Evolutionary conservation across 2,888 invertebrate genomes (phyloP).

Genomic region (Callosobruchus maculatus): DNA sequence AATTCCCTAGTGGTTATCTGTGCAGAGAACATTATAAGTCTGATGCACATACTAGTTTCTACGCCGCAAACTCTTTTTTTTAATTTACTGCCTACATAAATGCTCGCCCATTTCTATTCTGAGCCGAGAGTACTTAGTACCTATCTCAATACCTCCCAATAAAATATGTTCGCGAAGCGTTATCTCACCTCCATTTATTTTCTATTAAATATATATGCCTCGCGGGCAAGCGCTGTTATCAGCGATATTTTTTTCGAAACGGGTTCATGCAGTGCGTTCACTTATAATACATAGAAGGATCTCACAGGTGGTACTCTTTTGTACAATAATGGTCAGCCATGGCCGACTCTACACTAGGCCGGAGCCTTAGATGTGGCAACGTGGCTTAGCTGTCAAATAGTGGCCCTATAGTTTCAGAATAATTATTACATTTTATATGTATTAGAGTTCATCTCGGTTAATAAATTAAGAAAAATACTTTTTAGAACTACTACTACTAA

Average conservation of each 20-base stretch:
- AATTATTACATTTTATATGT: too few relatives aligned
- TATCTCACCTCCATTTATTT: background rate
- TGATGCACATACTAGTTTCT: background rate
- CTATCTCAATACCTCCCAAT: background rate
- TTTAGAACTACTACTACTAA: too few relatives aligned
- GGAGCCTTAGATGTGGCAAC: too few relatives aligned
- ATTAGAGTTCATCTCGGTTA: too few relatives aligned
- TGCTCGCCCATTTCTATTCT: background rate
- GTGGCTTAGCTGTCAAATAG: too few relatives aligned
- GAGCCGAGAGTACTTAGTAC: background rate
- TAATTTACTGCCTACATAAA: background rate
- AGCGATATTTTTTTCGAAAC: background rate
- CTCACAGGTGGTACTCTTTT: background rate
- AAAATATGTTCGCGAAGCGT: background rate
- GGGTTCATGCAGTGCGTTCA: background rate
- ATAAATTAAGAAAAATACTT: too few relatives aligned
- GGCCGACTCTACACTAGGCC: too few relatives aligned
- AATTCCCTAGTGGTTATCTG: too few relatives aligned
- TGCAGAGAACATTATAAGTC: too few relatives aligned
- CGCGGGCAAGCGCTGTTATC: background rate
- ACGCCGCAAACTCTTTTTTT: background rate
- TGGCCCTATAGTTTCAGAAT: too few relatives aligned
- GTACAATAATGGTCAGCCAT: too few relatives aligned
- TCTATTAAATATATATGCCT: background rate
- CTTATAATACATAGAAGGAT: background rate